A percentile compares a stretch with the other conserved stretches of the same genome.
These are phyloP conservation scores for Peucedramus taeniatus DNA, from an alignment of 2,113 vertebrate genomes.

Conservation along the genomic window DNA sequence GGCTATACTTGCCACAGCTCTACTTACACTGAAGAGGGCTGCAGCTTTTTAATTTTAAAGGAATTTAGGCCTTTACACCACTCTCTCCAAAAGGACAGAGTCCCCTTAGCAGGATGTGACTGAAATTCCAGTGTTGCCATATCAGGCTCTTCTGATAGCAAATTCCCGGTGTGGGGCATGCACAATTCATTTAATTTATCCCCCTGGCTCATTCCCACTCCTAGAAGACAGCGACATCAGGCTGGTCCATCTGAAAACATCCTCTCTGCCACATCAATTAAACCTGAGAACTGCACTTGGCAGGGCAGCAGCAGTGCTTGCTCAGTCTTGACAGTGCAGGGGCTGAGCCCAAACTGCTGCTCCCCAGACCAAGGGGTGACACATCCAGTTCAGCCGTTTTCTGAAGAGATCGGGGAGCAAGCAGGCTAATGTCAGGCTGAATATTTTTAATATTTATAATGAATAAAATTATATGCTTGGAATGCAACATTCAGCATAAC, in stretches of 20 bases:
- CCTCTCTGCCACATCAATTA: background rate
- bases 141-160: accelerated
- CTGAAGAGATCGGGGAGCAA: background rate
- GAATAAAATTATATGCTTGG: slow-evolving; percentile 69
- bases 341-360: background rate
- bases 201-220: background rate
- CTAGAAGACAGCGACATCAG: background rate
- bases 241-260: background rate
- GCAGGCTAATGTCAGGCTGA: slow-evolving; percentile 40
- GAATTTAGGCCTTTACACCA: background rate
- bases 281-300: background rate
- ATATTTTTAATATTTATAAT: slow-evolving; percentile 69
- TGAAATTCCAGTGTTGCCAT: background rate
- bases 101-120: background rate
- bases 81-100: background rate
- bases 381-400: background rate
- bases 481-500: slow-evolving; percentile 56
- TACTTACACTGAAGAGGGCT: background rate
- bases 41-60: background rate
- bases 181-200: background rate
- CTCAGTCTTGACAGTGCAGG: background rate
- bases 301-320: background rate
- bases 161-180: accelerated
- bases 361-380: background rate
- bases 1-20: background rate